phyloP scores from a whole-genome alignment of 2,888 invertebrate species.

The Heliconius charithonia region DNA sequence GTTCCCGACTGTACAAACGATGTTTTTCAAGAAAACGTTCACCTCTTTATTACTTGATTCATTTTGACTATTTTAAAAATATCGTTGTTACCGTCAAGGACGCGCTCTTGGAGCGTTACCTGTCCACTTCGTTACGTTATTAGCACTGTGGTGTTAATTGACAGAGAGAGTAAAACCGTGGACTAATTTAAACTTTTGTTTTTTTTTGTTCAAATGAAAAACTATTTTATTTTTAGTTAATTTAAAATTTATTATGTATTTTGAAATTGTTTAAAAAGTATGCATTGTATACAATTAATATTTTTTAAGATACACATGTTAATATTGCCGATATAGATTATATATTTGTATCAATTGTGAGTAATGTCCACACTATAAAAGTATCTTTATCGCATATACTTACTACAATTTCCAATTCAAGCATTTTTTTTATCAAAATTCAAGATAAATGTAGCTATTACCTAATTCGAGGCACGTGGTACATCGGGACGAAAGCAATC shows the following conservation, averaged over 20 bases:
- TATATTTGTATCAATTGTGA: neutral
- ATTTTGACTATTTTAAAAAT: constrained; percentile 10
- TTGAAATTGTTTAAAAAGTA: neutral
- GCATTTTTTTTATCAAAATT: constrained; percentile 12
- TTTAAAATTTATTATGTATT: neutral
- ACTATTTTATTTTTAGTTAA: neutral
- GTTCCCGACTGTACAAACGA: constrained; percentile 72
- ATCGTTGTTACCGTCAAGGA: constrained; percentile 25
- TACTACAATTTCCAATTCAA: constrained; percentile 20
- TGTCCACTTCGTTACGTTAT: neutral
- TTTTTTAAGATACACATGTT: no score
- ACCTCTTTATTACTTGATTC: constrained; percentile 45
- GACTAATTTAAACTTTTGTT: neutral
- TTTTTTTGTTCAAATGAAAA: neutral
- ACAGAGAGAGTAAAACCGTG: neutral
- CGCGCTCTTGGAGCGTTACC: neutral
- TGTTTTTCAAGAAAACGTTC: constrained; percentile 48
- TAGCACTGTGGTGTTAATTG: constrained; percentile 6
- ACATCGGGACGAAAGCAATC: constrained; percentile 37
- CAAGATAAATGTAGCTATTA: constrained; percentile 8
- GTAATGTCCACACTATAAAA: neutral
- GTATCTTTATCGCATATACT: constrained; percentile 5
- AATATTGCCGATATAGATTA: neutral
- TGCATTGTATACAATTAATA: neutral
- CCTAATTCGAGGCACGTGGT: constrained; percentile 36